Conservation (phyloP, 1,140 invertebrate genomes). For the Muscidifurax raptorellus region DNA sequence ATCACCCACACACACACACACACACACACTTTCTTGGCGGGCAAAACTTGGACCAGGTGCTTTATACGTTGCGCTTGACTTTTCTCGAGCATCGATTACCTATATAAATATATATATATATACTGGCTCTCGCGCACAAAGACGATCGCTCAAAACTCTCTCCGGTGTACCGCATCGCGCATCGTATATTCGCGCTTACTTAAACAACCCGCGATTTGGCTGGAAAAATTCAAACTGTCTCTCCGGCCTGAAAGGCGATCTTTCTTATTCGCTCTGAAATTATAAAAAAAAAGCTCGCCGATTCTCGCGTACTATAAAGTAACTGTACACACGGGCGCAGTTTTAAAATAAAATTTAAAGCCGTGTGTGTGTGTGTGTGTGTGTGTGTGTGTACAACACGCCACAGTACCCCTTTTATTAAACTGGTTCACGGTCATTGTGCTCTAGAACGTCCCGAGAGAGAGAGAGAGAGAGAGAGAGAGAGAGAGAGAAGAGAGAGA, state of each 20-base stretch:
- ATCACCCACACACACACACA: background rate
- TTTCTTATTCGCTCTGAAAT: background rate
- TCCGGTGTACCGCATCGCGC: too few species aligned
- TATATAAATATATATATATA: too few species aligned
- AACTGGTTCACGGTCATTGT: background rate
- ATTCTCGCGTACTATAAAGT: background rate
- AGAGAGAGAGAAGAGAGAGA: too few species aligned
- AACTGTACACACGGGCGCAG: too few species aligned
- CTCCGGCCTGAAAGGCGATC: too few species aligned
- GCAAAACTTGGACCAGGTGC: background rate
- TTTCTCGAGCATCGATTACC: background rate
- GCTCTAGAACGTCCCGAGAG: background rate
- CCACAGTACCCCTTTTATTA: background rate
- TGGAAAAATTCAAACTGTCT: too few species aligned
- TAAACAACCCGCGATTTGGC: too few species aligned
- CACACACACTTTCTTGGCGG: background rate
- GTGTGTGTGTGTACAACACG: background rate
- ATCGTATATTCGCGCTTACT: too few species aligned
- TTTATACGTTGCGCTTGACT: slow-evolving; percentile 1
- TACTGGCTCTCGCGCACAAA: background rate
- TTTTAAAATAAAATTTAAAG: background rate
- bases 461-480: background rate
- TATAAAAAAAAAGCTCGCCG: background rate
- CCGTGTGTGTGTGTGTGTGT: too few species aligned
- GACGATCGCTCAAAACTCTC: background rate